A percentile compares a stretch with the other conserved stretches of the same genome.
Evolutionary conservation across 1,140 invertebrate species (phyloP).

Genomic region (Contarinia nasturtii): DNA sequence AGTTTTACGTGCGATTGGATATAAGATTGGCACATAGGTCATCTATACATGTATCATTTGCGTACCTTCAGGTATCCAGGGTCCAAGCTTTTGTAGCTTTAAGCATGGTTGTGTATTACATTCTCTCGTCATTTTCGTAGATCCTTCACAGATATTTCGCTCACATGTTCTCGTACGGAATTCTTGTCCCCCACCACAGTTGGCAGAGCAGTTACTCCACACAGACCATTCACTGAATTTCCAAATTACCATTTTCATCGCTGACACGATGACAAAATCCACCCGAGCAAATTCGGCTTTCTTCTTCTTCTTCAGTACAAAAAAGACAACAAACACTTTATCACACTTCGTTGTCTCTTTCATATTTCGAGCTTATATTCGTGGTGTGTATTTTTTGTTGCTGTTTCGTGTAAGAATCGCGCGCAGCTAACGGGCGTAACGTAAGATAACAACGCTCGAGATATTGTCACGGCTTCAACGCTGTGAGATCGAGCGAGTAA

Average conservation of each 20-base stretch:
- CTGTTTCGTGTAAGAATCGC: too few species aligned
- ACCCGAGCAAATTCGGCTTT: constrained; percentile 51
- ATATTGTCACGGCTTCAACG: too few species aligned
- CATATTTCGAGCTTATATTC: too few species aligned
- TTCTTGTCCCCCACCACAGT: constrained; percentile 64
- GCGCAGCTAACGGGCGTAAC: too few species aligned
- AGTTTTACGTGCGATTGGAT: constrained; percentile 20
- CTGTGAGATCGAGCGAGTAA: too few species aligned
- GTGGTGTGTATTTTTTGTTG: too few species aligned
- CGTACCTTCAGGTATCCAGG: too few species aligned
- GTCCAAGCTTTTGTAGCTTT: too few species aligned
- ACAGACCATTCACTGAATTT: constrained; percentile 53
- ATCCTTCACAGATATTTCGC: constrained; percentile 36
- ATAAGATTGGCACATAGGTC: too few species aligned
- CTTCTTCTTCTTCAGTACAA: constrained; percentile 57
- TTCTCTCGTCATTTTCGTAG: constrained; percentile 35
- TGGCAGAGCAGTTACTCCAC: constrained; percentile 57
- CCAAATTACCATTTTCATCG: constrained; percentile 27
- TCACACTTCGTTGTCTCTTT: constrained; percentile 20
- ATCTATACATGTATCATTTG: too few species aligned
- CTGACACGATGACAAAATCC: constrained; percentile 31
- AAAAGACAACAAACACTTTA: too few species aligned
- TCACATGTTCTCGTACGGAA: constrained; percentile 38
- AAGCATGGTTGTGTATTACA: constrained; percentile 53
- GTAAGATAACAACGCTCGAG: too few species aligned